Base-by-base conservation (phyloP, 2,797 vertebrate species). In the Microcaecilia unicolor region DNA sequence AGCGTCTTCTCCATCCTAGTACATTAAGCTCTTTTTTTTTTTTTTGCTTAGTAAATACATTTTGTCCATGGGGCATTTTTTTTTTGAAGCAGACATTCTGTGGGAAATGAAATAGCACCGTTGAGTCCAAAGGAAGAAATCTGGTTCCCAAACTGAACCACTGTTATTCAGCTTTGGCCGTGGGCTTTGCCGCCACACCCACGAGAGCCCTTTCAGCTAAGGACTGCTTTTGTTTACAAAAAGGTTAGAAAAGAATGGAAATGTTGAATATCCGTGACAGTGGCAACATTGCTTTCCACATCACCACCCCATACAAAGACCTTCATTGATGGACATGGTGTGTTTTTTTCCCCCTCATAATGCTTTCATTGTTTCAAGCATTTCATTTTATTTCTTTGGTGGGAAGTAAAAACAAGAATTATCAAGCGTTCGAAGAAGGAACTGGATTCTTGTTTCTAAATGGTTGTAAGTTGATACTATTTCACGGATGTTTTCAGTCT, bases 271-370 rank as follows among this genome's bases (percentile, higher is more conserved):
- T 67, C 75, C 46, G 42, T 59, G 54, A n/a, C n/a, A n/a, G n/a
- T n/a, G n/a, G n/a, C n/a, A n/a, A 39, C 40, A 57, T 1, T 18
- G 38, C 44, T 51, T 52, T 60, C 53, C 61, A 44, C 11, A 15
- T 53, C 66, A 41, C 36, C 52, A 42, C 6, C n/a, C 5, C 37
- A 51, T 57, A 68, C 72, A 71, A 74, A 70, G 58, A 36, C 48
- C 0, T 29, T 41, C 55, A 66, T 70, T 75, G 67, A 77, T 44
- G 38, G 47, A 31, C 48, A 27, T 62, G 63, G 54, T 63, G 64
- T 62, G 74, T 71, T 44, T 50, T 30, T 49, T 65, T n/a, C n/a
- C n/a, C n/a, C n/a, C n/a, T n/a, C n/a, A n/a, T 70, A 78, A 74
- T 72, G 44, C 49, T 42, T 41, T 31, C 58, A 67, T 76, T 78